Evolutionary conservation across 37 sponge, comb jelly and placozoan genomes (phyloP).

Genomic region (Cliona cf. orientalis): DNA sequence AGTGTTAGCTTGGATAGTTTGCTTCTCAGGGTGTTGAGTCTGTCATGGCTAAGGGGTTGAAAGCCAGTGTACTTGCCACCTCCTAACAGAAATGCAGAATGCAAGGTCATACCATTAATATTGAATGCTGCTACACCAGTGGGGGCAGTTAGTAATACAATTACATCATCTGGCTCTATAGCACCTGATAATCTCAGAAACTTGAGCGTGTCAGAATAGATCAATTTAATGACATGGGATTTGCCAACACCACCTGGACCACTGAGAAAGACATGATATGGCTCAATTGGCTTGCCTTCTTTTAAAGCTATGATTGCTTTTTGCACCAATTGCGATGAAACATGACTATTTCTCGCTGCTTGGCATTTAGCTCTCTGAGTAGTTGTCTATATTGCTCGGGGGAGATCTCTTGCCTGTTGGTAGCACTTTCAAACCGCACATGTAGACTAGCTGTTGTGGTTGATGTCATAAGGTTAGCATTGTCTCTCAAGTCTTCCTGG

Average conservation of each 20-base stretch:
- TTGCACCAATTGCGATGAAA: slow-evolving; percentile 42
- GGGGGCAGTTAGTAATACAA: no score
- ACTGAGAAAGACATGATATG: slow-evolving; percentile 37
- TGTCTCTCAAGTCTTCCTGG: background rate
- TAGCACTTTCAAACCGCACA: slow-evolving; percentile 18
- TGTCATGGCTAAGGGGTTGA: background rate
- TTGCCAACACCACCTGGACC: slow-evolving; percentile 67
- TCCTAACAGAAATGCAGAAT: slow-evolving; percentile 30
- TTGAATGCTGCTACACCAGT: no score
- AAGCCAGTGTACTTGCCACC: background rate
- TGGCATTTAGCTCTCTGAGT: slow-evolving; percentile 8
- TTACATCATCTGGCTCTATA: slow-evolving; percentile 46
- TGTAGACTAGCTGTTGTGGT: background rate
- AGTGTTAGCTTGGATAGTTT: slow-evolving; percentile 25
- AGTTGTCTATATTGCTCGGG: background rate
- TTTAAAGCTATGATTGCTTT: slow-evolving; percentile 27
- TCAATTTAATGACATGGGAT: slow-evolving; percentile 44
- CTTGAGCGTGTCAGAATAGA: slow-evolving; percentile 36
- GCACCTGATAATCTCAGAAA: slow-evolving; percentile 14
- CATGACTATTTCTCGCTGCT: slow-evolving; percentile 26
- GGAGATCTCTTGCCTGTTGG: slow-evolving; percentile 4
- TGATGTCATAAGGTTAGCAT: background rate
- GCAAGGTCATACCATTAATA: slow-evolving; percentile 50
- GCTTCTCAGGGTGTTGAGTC: slow-evolving; percentile 16
- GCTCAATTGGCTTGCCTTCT: slow-evolving; percentile 18